Percentiles rank a stretch among this genome's conserved stretches.
phyloP scores from a whole-genome alignment of 1,140 invertebrate genomes.

The Heliconius hewitsoni region DNA sequence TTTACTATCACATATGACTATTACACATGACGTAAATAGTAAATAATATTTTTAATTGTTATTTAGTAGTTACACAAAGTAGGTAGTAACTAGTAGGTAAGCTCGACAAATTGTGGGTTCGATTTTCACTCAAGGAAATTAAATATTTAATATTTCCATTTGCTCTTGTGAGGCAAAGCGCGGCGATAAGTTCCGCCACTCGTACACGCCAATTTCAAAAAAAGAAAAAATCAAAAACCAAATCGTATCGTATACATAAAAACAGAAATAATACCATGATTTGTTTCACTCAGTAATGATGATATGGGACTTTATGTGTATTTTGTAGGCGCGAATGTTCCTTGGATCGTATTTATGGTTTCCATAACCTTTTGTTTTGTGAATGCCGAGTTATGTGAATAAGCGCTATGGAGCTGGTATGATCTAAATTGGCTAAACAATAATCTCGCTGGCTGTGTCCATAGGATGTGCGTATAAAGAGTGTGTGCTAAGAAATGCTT shows the following conservation, averaged over 20 bases:
- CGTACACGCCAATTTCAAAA: too few relatives aligned
- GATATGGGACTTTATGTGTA: conserved; percentile 46
- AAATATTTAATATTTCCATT: too few relatives aligned
- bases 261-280: conserved; percentile 39
- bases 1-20: too few relatives aligned
- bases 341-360: conserved; percentile 43
- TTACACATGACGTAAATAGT: too few relatives aligned
- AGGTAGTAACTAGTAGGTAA: too few relatives aligned
- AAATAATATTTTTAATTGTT: too few relatives aligned
- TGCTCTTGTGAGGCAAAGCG: too few relatives aligned
- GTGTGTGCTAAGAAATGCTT: not conserved
- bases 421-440: conserved; percentile 46
- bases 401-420: conserved; percentile 12
- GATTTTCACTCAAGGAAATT: too few relatives aligned
- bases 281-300: conserved; percentile 53
- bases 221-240: too few relatives aligned
- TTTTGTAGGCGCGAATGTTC: conserved; percentile 46
- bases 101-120: too few relatives aligned
- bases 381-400: conserved; percentile 43
- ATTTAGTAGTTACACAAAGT: too few relatives aligned
- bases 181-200: too few relatives aligned
- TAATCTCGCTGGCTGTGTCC: conserved; percentile 27
- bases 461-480: conserved; percentile 16
- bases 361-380: conserved; percentile 44
- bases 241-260: conserved; percentile 28